Evolutionary conservation across 23 tunicate species (phyloP), one percentile per base, ranked within the genome.

Genomic region (Phallusia fumigata): DNA sequence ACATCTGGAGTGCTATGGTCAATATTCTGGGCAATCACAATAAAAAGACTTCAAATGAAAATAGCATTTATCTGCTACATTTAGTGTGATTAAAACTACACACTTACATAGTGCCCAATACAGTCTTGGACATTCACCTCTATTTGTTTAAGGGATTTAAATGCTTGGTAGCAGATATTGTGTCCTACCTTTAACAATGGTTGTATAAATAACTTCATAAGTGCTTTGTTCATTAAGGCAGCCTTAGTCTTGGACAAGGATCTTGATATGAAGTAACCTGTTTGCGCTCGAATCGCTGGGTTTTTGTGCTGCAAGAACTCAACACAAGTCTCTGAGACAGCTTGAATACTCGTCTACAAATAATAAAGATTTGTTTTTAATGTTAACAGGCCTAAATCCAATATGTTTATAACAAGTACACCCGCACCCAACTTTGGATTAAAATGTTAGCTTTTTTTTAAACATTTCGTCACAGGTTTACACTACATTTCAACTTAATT

Each of bases 1-100:
- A 97, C 99, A 74, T 81, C 90, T 19, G 90, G 90, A 18, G 93
- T 73, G 31, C 97, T 81, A 85, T 97, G 97, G 50, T 92, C 99
- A 45, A 97, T 77, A 65, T 97, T 97, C 88, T 92, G 65, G 0
- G 50, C 21, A 75, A 74, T 8, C 47, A 40, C 47, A 40, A 40
- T 40, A 5, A 40, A 40, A 40, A 40, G 10, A 40, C 10, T 40
- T 40, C 8, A 3, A 10, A 40, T 3, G 10, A 5, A 40, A 10
- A 10, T 10, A 40, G 10, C 47, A 40, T 40, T 40, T 3, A 3
- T 10, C 10, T 3, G 10, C 10, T 40, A 40, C 10, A 3, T 40
- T 5, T 10, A 40, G 10, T 40, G 47, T 5, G 10, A 40, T 40
- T 40, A 40, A 40, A 40, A 40, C n/a, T n/a, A n/a, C n/a, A n/a